A percentile compares a stretch with the other conserved stretches of the same genome.
Evolutionary conservation across 1,140 invertebrate genomes (phyloP).

Genomic region (Sycobia sp.): DNA sequence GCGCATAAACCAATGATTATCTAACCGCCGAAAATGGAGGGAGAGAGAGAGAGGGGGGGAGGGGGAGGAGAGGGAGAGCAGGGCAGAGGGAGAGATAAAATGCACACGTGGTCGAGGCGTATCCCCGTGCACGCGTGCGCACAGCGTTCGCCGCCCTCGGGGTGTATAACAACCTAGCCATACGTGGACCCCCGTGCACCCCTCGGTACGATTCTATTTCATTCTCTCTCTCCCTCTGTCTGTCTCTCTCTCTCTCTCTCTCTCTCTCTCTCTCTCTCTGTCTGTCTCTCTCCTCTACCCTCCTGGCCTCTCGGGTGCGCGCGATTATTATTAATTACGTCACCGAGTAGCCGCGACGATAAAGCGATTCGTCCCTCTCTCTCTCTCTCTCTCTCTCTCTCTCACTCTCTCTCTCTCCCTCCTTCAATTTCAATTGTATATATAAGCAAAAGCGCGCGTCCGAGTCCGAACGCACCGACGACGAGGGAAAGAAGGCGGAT

Average conservation of each 20-base stretch:
- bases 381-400: background rate
- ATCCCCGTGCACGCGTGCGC: no score
- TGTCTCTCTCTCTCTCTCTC: conserved; percentile 1
- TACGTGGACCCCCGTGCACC: no score
- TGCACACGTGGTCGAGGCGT: conserved; percentile 5
- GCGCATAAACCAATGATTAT: conserved; percentile 32
- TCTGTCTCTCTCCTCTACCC: background rate
- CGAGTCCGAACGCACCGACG: background rate
- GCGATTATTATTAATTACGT: conserved; percentile 43
- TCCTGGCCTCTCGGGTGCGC: background rate
- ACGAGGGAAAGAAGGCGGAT: no score
- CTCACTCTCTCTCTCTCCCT: background rate
- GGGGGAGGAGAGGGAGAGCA: no score
- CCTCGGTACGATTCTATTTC: background rate
- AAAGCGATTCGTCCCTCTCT: background rate
- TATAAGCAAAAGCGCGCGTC: conserved; percentile 11
- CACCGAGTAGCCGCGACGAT: conserved; percentile 21
- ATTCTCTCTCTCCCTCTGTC: no score
- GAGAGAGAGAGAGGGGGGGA: no score
- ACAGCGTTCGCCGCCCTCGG: conserved; percentile 15
- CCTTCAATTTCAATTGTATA: background rate
- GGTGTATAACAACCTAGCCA: no score
- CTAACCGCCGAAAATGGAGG: conserved; percentile 28
- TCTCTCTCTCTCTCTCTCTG: background rate
- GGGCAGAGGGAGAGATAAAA: no score